Evolutionary conservation across 2,113 vertebrate species (phyloP).

Genomic region (Mirza zaza): DNA sequence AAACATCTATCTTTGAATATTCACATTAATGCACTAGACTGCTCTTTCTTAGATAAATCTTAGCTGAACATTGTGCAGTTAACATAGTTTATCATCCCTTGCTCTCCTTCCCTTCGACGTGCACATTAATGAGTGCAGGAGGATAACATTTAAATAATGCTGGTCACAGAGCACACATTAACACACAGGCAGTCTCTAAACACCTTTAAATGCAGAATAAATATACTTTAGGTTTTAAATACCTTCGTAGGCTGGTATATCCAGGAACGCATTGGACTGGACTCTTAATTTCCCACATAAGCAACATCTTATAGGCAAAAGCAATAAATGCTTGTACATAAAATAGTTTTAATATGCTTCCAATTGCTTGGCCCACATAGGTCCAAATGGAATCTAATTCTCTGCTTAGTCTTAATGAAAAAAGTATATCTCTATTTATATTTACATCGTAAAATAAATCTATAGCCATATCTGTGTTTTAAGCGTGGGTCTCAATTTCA

Average conservation of each 20-base stretch:
- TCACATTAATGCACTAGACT: conserved; percentile 80
- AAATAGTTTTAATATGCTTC: conserved; percentile 54
- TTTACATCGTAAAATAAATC: neutral
- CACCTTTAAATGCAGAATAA: conserved; percentile 80
- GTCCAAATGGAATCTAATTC: conserved; percentile 46
- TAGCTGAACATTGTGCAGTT: conserved; percentile 49
- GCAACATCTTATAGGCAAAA: conserved; percentile 40
- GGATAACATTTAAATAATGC: conserved; percentile 67
- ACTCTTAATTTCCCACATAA: conserved; percentile 48
- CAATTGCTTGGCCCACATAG: conserved; percentile 22
- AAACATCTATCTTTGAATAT: conserved; percentile 83
- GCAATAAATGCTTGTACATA: conserved; percentile 23
- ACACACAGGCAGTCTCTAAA: conserved; percentile 60
- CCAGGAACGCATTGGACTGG: conserved; percentile 41
- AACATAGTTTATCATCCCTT: conserved; percentile 59
- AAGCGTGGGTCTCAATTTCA: neutral
- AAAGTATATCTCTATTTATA: neutral
- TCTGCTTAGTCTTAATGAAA: neutral
- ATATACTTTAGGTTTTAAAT: conserved; percentile 66
- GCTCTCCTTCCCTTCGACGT: conserved; percentile 61
- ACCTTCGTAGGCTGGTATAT: conserved; percentile 32
- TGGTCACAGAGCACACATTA: conserved; percentile 74
- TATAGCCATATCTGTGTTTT: neutral
- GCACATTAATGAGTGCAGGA: conserved; percentile 70
- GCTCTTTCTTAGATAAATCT: conserved; percentile 78